Evolutionary conservation across 2,797 vertebrate genomes (phyloP).

Genomic region (Sebastes minor): DNA sequence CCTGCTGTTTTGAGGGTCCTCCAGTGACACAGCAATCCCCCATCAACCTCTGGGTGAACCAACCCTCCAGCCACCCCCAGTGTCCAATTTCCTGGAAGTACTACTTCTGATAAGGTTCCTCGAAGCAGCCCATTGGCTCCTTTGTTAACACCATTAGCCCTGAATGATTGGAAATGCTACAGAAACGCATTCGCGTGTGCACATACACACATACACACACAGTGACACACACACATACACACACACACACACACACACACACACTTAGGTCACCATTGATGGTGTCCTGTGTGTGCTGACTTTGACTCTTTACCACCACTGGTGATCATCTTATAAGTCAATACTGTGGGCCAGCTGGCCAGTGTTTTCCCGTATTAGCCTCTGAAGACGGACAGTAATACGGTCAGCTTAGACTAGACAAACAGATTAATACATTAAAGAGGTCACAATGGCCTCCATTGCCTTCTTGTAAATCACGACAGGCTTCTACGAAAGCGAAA

Average conservation of each 20-base stretch:
- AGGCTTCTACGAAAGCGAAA: slow-evolving; percentile 67
- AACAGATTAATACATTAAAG: slow-evolving; percentile 79
- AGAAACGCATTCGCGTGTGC: slow-evolving; percentile 37
- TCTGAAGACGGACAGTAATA: slow-evolving; percentile 80
- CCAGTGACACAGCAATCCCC: slow-evolving; percentile 26
- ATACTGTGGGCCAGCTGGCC: slow-evolving; percentile 80
- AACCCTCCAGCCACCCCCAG: slow-evolving; percentile 47
- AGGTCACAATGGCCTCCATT: slow-evolving; percentile 69
- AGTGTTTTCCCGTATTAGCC: slow-evolving; percentile 80
- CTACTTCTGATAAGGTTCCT: slow-evolving; percentile 70
- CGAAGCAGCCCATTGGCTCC: slow-evolving; percentile 69
- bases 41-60: slow-evolving; percentile 68
- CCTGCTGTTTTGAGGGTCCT: slow-evolving; percentile 28
- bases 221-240: neutral
- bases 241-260: neutral
- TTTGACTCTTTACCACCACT: slow-evolving; percentile 72
- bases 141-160: slow-evolving; percentile 75
- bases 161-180: slow-evolving; percentile 68
- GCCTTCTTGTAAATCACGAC: slow-evolving; percentile 77
- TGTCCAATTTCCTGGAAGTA: slow-evolving; percentile 76
- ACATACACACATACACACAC: slow-evolving; percentile 22
- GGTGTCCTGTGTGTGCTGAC: slow-evolving; percentile 68
- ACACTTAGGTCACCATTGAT: slow-evolving; percentile 56
- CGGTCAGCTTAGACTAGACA: slow-evolving; percentile 76
- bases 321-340: slow-evolving; percentile 81